phyloP scores from a whole-genome alignment of 2,797 vertebrate genomes.

The Coccyzus lansbergi region DNA sequence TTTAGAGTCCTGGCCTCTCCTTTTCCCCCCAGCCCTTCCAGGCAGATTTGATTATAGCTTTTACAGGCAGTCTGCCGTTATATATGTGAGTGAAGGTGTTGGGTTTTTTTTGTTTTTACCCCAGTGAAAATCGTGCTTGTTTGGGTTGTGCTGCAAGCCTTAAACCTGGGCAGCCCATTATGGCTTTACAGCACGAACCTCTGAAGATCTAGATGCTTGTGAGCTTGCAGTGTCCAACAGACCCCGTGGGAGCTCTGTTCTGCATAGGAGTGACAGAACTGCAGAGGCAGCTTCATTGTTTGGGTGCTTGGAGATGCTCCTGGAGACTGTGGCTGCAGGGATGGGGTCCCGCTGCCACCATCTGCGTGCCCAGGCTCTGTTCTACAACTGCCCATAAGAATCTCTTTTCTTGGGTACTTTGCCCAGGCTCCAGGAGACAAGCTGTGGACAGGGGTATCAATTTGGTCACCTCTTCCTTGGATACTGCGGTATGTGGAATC shows the following conservation, averaged over 20 bases:
- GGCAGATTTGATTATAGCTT: neutral
- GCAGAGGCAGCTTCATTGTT: fast-evolving
- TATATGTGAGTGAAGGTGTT: neutral
- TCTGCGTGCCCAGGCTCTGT: fast-evolving
- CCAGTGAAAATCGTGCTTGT: neutral
- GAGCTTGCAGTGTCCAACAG: neutral
- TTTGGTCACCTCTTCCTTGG: neutral
- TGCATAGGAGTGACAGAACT: neutral
- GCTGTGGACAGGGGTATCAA: neutral
- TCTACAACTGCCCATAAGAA: neutral
- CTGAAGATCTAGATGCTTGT: neutral
- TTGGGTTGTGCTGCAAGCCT: neutral
- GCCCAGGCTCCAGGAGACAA: neutral
- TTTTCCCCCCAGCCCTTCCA: neutral
- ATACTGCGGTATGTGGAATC: fast-evolving
- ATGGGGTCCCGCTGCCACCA: neutral
- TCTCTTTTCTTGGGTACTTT: neutral
- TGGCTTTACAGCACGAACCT: neutral
- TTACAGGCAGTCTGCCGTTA: neutral
- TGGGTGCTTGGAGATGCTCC: neutral
- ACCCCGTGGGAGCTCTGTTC: fast-evolving
- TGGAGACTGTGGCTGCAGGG: neutral
- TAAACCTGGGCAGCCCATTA: neutral
- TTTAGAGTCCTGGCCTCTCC: neutral
- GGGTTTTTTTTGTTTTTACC: neutral